Conservation (phyloP, 2,797 vertebrate species). For the Nothura maculosa region DNA sequence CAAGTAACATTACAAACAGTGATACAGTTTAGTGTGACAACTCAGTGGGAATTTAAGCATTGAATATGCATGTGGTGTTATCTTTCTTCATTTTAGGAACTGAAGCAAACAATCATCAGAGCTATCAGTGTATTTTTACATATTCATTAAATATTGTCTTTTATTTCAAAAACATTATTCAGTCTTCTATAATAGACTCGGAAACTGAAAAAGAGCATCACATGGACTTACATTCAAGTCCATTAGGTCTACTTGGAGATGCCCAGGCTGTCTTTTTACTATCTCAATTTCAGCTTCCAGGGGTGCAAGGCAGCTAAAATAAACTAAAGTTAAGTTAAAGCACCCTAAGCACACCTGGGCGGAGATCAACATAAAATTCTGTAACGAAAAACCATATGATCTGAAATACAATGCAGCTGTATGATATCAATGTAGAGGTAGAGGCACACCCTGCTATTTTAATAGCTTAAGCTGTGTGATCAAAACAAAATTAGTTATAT, state of each 20-base stretch:
- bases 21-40: not conserved
- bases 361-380: not conserved
- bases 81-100: not conserved
- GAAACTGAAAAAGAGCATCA: not conserved
- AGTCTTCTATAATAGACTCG: not conserved
- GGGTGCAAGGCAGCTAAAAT: not conserved
- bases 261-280: not conserved
- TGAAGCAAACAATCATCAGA: not conserved
- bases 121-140: not conserved
- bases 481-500: not conserved
- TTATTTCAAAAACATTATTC: not conserved
- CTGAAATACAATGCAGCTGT: not conserved
- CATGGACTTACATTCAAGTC: not conserved
- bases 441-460: not conserved
- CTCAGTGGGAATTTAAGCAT: not conserved
- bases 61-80: not conserved
- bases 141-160: not conserved
- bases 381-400: not conserved
- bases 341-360: not conserved
- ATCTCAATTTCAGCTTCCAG: not conserved
- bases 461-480: not conserved
- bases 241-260: not conserved
- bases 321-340: not conserved
- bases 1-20: not conserved
- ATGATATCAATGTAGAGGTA: accelerated